Conservation (phyloP, 2,888 invertebrate genomes). For the Acholoe squamosa region DNA sequence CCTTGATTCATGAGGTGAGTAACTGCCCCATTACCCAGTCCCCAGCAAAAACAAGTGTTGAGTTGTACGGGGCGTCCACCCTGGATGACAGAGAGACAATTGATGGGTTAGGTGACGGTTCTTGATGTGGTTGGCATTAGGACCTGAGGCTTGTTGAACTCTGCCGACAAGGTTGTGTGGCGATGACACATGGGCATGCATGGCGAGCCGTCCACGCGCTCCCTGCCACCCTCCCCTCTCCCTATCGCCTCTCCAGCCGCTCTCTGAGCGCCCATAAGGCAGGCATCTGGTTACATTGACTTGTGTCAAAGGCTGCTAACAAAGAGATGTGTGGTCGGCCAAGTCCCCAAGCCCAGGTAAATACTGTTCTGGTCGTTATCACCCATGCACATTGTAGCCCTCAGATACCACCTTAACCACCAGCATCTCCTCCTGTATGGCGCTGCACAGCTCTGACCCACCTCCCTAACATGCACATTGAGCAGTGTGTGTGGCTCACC, state of each 20-base stretch:
- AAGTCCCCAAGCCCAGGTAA: not conserved
- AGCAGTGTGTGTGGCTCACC: no score
- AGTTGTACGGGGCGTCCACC: no score
- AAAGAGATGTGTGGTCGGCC: not conserved
- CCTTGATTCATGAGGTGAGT: no score
- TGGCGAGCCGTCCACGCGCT: not conserved
- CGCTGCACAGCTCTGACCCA: no score
- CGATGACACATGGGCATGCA: not conserved
- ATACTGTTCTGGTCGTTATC: not conserved
- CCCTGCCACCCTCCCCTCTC: not conserved
- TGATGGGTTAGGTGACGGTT: not conserved
- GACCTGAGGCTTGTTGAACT: conserved; percentile 6
- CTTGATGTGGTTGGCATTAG: not conserved
- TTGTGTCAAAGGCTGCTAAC: conserved; percentile 25
- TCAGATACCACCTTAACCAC: not conserved
- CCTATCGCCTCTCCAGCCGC: not conserved
- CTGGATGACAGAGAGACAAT: not conserved
- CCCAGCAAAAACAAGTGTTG: no score
- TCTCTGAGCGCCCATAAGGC: not conserved
- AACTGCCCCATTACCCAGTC: no score
- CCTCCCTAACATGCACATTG: no score
- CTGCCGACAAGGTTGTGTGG: not conserved
- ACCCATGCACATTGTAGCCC: not conserved
- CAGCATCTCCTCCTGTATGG: not conserved
- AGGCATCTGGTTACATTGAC: conserved; percentile 23